phyloP scores from a whole-genome alignment of 2,797 vertebrate genomes.

The Nannoperca australis region DNA sequence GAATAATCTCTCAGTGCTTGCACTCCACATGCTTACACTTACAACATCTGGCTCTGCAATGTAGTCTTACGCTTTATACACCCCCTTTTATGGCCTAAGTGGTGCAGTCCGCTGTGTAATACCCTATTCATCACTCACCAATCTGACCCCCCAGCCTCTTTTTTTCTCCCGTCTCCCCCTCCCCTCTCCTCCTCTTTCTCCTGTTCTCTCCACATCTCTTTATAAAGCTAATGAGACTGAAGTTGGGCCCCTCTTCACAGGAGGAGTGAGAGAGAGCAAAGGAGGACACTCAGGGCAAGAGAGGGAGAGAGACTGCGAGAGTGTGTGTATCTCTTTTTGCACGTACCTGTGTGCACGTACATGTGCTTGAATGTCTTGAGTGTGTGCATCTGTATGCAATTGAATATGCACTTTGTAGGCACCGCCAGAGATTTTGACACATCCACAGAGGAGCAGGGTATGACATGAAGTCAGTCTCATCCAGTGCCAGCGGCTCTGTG shows the following conservation, averaged over 20 bases:
- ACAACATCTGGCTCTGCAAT: conserved; percentile 57
- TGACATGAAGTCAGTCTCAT: conserved; percentile 55
- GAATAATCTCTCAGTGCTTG: conserved; percentile 25
- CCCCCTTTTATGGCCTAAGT: conserved; percentile 77
- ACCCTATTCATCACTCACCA: conserved; percentile 86
- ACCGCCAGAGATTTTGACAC: conserved; percentile 49
- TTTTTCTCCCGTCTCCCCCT: conserved; percentile 69
- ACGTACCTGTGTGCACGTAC: conserved; percentile 36
- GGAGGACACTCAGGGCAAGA: conserved; percentile 53
- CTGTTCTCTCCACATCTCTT: conserved; percentile 80
- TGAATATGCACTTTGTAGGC: conserved; percentile 65
- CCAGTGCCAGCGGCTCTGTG: conserved; percentile 51
- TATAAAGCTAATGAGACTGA: conserved; percentile 87
- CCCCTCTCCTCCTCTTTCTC: conserved; percentile 70
- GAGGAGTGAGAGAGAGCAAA: conserved; percentile 61
- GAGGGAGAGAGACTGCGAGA: conserved; percentile 9
- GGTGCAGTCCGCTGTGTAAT: conserved; percentile 86
- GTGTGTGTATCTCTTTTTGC: conserved; percentile 30
- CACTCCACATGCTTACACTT: conserved; percentile 40
- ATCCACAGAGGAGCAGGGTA: conserved; percentile 39
- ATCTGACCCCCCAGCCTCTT: conserved; percentile 81
- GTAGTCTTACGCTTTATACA: conserved; percentile 53
- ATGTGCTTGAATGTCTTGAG: conserved; percentile 27
- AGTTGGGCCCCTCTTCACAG: conserved; percentile 83
- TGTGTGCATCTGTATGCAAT: conserved; percentile 39